Conservation (phyloP, 37 sponge, comb jelly and placozoan genomes). For the Cliona cf. orientalis region DNA sequence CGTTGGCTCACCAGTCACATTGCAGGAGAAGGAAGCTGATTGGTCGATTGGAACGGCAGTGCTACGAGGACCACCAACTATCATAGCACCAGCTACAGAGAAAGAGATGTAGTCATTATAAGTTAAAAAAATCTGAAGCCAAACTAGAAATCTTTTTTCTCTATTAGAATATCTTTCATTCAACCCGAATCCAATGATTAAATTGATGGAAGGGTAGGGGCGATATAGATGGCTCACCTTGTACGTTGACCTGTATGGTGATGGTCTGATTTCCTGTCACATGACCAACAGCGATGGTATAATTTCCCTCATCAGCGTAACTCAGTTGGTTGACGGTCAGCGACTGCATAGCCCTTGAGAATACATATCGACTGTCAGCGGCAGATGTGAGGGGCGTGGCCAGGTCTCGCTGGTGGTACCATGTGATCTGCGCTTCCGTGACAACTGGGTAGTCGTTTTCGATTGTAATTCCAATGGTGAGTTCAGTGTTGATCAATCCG, state of each 20-base stretch:
- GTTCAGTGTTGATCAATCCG: neutral
- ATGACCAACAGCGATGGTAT: neutral
- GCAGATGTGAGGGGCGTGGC: neutral
- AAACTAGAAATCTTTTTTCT: too few species aligned
- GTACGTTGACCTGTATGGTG: slow-evolving; percentile 2
- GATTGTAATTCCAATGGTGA: neutral
- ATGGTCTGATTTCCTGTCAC: neutral
- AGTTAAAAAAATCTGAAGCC: too few species aligned
- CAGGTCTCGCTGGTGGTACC: neutral
- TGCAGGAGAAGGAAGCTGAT: neutral
- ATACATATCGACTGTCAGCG: neutral
- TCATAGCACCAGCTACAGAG: neutral
- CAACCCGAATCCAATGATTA: too few species aligned
- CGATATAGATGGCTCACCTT: too few species aligned
- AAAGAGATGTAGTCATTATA: too few species aligned
- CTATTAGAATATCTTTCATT: too few species aligned
- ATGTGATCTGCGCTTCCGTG: slow-evolving; percentile 8
- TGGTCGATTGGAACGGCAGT: neutral
- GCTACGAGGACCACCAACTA: neutral
- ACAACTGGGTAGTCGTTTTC: slow-evolving; percentile 2
- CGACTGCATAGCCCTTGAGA: neutral
- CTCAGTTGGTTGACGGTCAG: slow-evolving; percentile 10
- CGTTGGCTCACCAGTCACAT: slow-evolving; percentile 12
- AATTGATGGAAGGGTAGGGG: too few species aligned
- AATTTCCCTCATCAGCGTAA: slow-evolving; percentile 14